These are phyloP conservation scores for Metopolophium dirhodum DNA, from an alignment of 1,140 invertebrate genomes.

Conservation along the genomic window DNA sequence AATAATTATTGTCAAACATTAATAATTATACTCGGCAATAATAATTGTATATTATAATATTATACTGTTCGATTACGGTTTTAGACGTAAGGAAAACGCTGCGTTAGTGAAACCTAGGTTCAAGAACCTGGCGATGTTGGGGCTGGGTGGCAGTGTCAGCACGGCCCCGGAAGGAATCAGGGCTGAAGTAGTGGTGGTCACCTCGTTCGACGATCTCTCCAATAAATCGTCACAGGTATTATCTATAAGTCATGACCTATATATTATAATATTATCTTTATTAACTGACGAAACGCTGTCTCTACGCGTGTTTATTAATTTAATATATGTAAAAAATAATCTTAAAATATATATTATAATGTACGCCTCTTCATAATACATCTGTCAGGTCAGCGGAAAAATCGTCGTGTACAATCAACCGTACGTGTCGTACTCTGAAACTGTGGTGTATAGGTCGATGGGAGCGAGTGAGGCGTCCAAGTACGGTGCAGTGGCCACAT, in stretches of 20 bases:
- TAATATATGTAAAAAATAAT: neutral
- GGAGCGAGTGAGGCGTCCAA: slow-evolving; percentile 72
- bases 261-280: no score
- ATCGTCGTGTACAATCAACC: slow-evolving; percentile 79
- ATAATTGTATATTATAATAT: neutral
- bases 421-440: slow-evolving; percentile 70
- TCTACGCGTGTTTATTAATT: no score
- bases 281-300: no score
- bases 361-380: neutral
- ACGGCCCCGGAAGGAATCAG: slow-evolving; percentile 70
- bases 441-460: slow-evolving; percentile 68
- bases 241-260: no score
- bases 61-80: neutral
- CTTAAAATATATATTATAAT: neutral
- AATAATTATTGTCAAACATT: neutral
- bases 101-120: slow-evolving; percentile 57
- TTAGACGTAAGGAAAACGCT: slow-evolving; percentile 58
- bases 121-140: slow-evolving; percentile 58
- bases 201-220: slow-evolving; percentile 71
- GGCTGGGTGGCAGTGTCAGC: slow-evolving; percentile 59
- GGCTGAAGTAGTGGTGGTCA: slow-evolving; percentile 74
- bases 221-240: slow-evolving; percentile 51
- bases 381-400: slow-evolving; percentile 69
- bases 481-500: slow-evolving; percentile 75
- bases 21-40: neutral